Base-by-base conservation (phyloP, 2,113 vertebrate species). In the Serinus canaria region DNA sequence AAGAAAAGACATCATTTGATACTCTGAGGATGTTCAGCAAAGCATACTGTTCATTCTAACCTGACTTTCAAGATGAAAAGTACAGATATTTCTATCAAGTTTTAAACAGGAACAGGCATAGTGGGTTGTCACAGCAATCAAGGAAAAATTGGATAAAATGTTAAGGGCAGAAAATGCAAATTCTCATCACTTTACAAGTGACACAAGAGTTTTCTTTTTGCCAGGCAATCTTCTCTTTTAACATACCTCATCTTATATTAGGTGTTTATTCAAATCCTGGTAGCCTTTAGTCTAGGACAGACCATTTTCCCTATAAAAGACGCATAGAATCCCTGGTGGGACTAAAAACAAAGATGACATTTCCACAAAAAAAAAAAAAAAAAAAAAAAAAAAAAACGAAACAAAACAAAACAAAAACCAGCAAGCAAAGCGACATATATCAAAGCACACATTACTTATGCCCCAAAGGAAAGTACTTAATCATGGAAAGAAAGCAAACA, bases 11-110 rank as follows among this genome's bases (percentile, higher is more conserved):
- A 79, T 22, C 39, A 90, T 67, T 27, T 66, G 63, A 83, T 76
- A 64, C 52, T 44, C 20, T 1, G 5, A 93, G 43, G 81, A 47
- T 46, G 15, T 84, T 79, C 74, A 91, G 87, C 81, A 68, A 90
- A 92, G 64, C 21, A 50, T 11, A 30, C 72, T 68, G 59, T 58
- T 37, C 58, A 60, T 37, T 59, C 43, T 92, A 83, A 88, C 55
- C 58, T 37, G 63, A 88, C 90, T 92, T 96, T 72, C 64, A 95
- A 77, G 63, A 90, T 77, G 39, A 80, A 64, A 87, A 43, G 19
- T 24, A 73, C 41, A 94, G 75, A 43, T 28, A 83, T 43, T 93
- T 83, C 58, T 83, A 43, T 47, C 35, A 55, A 63, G 86, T 67
- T 92, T 86, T 87, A 76, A 92, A 89, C 52, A 78, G 64, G 33